These are phyloP conservation scores for Brachionus asplanchnoidis DNA, from an alignment of 1,140 invertebrate genomes.

Conservation along the genomic window DNA sequence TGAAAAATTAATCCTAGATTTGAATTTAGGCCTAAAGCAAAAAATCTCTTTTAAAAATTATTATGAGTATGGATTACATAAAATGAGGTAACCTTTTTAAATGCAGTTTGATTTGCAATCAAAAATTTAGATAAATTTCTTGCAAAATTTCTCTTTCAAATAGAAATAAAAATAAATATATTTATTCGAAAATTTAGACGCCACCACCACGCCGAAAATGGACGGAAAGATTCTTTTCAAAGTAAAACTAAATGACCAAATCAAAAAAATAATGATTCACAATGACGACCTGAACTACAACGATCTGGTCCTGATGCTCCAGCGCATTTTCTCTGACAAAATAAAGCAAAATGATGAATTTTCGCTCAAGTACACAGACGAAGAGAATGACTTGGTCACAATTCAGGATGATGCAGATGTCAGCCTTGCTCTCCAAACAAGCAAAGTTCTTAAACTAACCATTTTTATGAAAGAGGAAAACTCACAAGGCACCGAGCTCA, in stretches of 20 bases:
- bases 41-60: no score
- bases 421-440: background rate
- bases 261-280: constrained; percentile 16
- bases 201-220: background rate
- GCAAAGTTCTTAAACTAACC: background rate
- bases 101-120: background rate
- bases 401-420: constrained; percentile 21
- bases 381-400: constrained; percentile 35
- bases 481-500: background rate
- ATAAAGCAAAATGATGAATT: constrained; percentile 26
- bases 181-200: background rate
- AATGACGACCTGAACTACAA: constrained; percentile 31
- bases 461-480: background rate
- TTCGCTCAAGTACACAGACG: constrained; percentile 21
- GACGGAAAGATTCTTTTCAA: constrained; percentile 29
- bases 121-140: background rate
- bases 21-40: no score
- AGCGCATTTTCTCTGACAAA: constrained; percentile 21
- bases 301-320: constrained; percentile 1
- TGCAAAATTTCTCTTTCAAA: background rate
- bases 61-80: no score
- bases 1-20: no score
- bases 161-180: background rate
- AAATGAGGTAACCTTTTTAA: background rate
- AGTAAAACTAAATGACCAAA: background rate